A percentile compares a stretch with the other conserved stretches of the same genome.
Evolutionary conservation across 1,140 invertebrate species (phyloP).

Genomic region (Campodea augens): DNA sequence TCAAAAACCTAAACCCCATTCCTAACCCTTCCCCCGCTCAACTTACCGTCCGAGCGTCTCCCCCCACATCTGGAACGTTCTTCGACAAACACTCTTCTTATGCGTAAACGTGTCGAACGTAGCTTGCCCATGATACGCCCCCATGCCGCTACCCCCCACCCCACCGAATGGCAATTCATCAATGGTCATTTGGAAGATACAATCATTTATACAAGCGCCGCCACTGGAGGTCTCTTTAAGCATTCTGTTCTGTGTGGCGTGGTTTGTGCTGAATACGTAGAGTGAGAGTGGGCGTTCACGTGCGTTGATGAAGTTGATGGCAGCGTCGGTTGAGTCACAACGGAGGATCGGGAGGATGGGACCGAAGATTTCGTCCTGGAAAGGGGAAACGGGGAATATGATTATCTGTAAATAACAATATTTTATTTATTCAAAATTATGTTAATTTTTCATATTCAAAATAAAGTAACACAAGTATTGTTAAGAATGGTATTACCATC

Average conservation of each 20-base stretch:
- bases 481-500: too few relatives aligned
- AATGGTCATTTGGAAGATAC: slow-evolving; percentile 29
- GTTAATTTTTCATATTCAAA: too few relatives aligned
- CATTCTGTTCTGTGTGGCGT: slow-evolving; percentile 29
- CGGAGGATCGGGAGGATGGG: slow-evolving; percentile 76
- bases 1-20: too few relatives aligned
- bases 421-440: too few relatives aligned
- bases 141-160: slow-evolving; percentile 78
- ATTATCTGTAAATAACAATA: too few relatives aligned
- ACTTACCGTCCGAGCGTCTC: neutral
- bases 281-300: neutral
- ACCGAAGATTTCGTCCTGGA: slow-evolving; percentile 92
- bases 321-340: slow-evolving; percentile 62
- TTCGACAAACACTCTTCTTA: slow-evolving; percentile 34
- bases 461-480: too few relatives aligned
- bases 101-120: slow-evolving; percentile 86
- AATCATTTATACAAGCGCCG: neutral
- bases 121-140: slow-evolving; percentile 77
- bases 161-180: slow-evolving; percentile 65
- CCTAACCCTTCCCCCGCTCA: too few relatives aligned
- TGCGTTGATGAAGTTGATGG: slow-evolving; percentile 59
- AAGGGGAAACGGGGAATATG: slow-evolving; percentile 56
- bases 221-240: neutral
- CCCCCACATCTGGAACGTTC: neutral
- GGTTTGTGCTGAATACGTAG: slow-evolving; percentile 12